phyloP scores from a whole-genome alignment of 2,113 vertebrate species.

The Sander lucioperca region DNA sequence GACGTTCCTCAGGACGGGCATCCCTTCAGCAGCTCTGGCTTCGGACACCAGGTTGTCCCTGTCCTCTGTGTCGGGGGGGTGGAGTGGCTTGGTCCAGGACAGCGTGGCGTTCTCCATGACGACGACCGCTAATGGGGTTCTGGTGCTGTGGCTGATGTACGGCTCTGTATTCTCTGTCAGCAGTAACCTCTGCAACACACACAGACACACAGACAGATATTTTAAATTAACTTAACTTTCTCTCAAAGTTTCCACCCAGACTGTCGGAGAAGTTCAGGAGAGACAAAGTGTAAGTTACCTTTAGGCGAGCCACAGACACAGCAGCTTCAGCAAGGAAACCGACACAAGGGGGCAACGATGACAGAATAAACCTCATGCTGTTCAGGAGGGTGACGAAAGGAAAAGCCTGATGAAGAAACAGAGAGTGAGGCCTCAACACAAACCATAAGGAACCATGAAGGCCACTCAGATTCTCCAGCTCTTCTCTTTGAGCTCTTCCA shows the following conservation, averaged over 20 bases:
- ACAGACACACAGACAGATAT: neutral
- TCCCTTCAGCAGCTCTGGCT: neutral
- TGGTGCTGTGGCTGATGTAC: conserved; percentile 63
- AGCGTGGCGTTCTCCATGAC: conserved; percentile 82
- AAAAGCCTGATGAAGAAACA: conserved; percentile 74
- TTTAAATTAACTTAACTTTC: too few relatives aligned
- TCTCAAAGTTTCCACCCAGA: too few relatives aligned
- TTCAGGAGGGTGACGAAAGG: conserved; percentile 85
- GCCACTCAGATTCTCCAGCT: too few relatives aligned
- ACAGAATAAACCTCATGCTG: conserved; percentile 81
- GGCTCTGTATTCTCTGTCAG: conserved; percentile 74
- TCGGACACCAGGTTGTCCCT: neutral
- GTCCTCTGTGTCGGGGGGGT: neutral
- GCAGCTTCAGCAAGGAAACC: neutral
- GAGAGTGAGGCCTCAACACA: neutral
- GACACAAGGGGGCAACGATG: conserved; percentile 19
- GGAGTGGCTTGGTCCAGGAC: conserved; percentile 48
- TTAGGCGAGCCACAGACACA: neutral
- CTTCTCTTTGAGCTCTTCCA: too few relatives aligned
- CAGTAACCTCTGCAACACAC: conserved; percentile 79
- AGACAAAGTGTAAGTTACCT: neutral
- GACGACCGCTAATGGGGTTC: conserved; percentile 50
- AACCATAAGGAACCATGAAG: too few relatives aligned
- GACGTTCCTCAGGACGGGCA: conserved; percentile 68
- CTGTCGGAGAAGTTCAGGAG: too few relatives aligned